Base-by-base conservation (phyloP, 2,113 vertebrate genomes). In the Porphyrio hochstetteri region DNA sequence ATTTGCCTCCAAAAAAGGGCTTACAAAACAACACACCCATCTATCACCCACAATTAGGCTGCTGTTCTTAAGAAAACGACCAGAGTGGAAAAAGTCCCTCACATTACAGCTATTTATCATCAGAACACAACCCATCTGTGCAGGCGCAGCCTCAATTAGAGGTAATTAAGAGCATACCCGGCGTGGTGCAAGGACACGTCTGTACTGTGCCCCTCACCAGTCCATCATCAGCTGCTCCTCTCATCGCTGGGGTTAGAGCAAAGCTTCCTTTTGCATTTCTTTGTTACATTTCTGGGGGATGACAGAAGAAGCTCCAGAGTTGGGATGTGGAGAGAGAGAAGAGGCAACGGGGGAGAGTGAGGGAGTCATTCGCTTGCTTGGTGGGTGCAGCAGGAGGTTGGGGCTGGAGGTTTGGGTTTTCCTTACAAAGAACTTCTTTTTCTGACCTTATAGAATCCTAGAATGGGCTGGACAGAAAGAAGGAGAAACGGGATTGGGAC, bases 131-230 rank as follows among this genome's bases (percentile, higher is more conserved):
- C 78, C 78, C 88, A 87, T 87, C 92, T 90, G 92, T 53, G 90
- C 50, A 0, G 10, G 29, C 4, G 1, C 53, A 48, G 60, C 16
- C 85, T 48, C 92, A 93, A 84, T 81, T 85, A 90, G 78, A 71
- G 63, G 48, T 79, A 88, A 93, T 92, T 91, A 93, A 92, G 82
- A 96, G 78, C 90, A 91, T 48, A 81, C 64, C 72, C 18, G 38
- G 69, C 48, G 61, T 36, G 63, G 55, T 13, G 4, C 80, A 89
- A 88, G 78, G 86, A 90, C 83, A 79, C 5, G 8, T 90, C 88
- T 63, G 57, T 33, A 77, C 28, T 35, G 61, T 52, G 61, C 61
- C 75, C 81, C 61, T 92, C 70, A 6, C 35, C 38, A 82, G 70
- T 33, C 56, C 53, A 64, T 35, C 79, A 46, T 42, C 60, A 31